Evolutionary conservation across 2,888 invertebrate genomes (phyloP), one percentile per base, ranked within the genome.

Genomic region (Drosophila gaucha): DNA sequence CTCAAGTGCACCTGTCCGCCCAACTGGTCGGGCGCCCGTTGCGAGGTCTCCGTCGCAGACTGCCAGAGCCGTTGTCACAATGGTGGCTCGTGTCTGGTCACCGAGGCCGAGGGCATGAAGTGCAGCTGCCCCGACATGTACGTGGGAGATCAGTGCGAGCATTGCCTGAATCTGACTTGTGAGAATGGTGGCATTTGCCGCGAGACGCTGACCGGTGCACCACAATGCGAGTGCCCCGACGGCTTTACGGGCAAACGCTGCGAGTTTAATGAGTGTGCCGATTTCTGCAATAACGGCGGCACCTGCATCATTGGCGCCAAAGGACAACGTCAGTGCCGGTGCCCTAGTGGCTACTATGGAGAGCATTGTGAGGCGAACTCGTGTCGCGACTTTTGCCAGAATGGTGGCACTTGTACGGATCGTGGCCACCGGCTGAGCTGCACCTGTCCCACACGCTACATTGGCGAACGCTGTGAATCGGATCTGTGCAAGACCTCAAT

Each of bases 21-120:
- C 0, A 93, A 94, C 44, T 95, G 94, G 94, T 94, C 94, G 0
- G 95, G 95, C 0, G 93, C 93, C 41, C 91, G 93, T 9, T 95
- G 95, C 89, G 94, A 95, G 86, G 93, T 92, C 2, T 93, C 93
- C 0, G 92, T 94, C 8, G 92, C 93, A 20, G 89, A 93, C 41
- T 95, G 95, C 79, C 92, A 93, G 41, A 91, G 91, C 65, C 92
- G 92, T 55, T 94, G 94, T 74, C 92, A 93, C 71, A 95, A 95
- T 82, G 94, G 94, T 1, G 95, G 94, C 3, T 93, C 93, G 0
- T 95, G 95, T 74, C 89, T 92, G 18, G 88, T 91, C 43, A 80
- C 88, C 8, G 88, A 90, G 9, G 68, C 76, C 38, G 86, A 89
- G 43, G 91, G 90, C 47, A 90, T 91, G 85, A 89, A 87, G 50